Base-by-base conservation (phyloP, 1,140 invertebrate genomes). In the Philaenus spumarius region DNA sequence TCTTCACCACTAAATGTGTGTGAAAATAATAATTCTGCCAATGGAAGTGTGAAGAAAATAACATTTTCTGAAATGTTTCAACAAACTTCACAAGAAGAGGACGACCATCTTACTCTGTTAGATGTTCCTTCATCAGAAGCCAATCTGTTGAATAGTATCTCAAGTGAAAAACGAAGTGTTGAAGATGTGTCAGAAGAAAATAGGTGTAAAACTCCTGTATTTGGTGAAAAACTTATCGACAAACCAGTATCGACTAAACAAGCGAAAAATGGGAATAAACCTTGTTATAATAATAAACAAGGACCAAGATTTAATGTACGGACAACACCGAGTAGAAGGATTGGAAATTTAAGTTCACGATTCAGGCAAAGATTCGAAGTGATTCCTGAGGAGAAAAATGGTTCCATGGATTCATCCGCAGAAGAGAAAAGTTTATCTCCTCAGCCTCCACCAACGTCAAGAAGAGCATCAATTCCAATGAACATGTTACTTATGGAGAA, bases 381-480 rank as follows among this genome's bases (percentile, higher is more conserved):
- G 11, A 67, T 67, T 24, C 66, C 66, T 4, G 66, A 67, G 60
- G 64, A 65, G 51, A 59, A 55, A 47, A 61, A 23, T 34, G 56
- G 61, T 15, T 64, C 63, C 6, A 42, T 52, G 15, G 63, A 64
- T 26, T 59, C 59, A 15, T 51, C 52, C 9, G 35, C 37, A 19
- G 57, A 60, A 14, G 46, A 37, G 23, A 37, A 47, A 30, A 54
- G 55, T 34, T 24, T 42, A 7, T 40, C 37, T 26, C 43, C 23
- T n/a, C 20, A 14, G 30, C 30, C 47, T 23, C 12, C 9, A 48
- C 43, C 43, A n/a, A 19, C 39, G 24, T 35, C 47, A 51, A 40
- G 24, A 45, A 51, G 43, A 45, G 23, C n/a, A 2, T 51, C 55
- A 22, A 56, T 43, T 37, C 45, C 35, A 17, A 37, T 57, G 26